A percentile compares a stretch with the other conserved stretches of the same genome.
These are phyloP conservation scores for Mesodorylaimus sp. DNA, from an alignment of 2,888 invertebrate species.

Conservation along the genomic window DNA sequence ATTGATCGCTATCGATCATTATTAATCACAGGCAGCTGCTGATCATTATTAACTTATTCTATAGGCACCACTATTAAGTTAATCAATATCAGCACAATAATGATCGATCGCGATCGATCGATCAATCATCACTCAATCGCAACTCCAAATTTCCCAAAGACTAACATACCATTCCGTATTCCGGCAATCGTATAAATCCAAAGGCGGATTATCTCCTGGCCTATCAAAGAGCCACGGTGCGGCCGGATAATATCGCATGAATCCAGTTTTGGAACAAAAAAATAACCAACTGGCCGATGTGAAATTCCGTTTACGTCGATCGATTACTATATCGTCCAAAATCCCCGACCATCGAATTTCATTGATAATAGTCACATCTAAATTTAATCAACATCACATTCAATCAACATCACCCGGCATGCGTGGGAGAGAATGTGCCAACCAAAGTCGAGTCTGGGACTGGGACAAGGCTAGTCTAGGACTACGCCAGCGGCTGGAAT, in stretches of 20 bases:
- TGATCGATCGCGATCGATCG: too few relatives aligned
- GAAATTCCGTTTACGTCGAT: conserved; percentile 70
- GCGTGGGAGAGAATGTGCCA: too few relatives aligned
- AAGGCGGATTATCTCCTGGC: conserved; percentile 16
- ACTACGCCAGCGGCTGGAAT: too few relatives aligned
- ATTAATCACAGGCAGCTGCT: too few relatives aligned
- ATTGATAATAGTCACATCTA: conserved; percentile 60
- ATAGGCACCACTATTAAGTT: too few relatives aligned
- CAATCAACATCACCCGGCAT: not conserved
- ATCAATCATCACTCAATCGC: too few relatives aligned
- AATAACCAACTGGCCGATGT: conserved; percentile 78
- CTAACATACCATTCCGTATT: conserved; percentile 33
- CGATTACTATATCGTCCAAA: conserved; percentile 59
- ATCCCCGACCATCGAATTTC: conserved; percentile 78
- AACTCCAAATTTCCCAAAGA: too few relatives aligned
- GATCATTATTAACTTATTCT: too few relatives aligned
- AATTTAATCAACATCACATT: conserved; percentile 11
- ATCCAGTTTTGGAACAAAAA: conserved; percentile 80
- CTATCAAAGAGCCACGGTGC: conserved; percentile 27
- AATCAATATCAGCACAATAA: too few relatives aligned
- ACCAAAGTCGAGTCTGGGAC: too few relatives aligned
- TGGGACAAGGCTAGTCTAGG: too few relatives aligned
- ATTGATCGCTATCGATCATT: too few relatives aligned
- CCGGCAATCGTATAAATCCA: conserved; percentile 63
- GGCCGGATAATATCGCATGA: conserved; percentile 75